A percentile compares a stretch with the other conserved stretches of the same genome.
phyloP scores from a whole-genome alignment of 2,888 invertebrate genomes.

The Acrocyrtus sp. region DNA sequence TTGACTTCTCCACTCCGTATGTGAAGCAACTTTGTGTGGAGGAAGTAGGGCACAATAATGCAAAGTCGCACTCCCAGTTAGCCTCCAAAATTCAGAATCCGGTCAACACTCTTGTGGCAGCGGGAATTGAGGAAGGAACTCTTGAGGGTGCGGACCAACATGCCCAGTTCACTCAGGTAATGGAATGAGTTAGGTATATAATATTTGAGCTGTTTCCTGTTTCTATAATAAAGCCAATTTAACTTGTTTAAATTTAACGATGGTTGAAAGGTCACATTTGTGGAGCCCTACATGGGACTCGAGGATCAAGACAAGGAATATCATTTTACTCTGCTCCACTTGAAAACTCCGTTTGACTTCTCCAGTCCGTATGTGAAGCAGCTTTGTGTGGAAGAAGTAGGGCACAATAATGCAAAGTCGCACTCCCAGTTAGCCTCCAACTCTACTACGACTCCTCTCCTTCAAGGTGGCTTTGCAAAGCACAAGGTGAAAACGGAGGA shows the following conservation, averaged over 20 bases:
- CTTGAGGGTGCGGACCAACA: constrained; percentile 41
- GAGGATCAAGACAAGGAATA: constrained; percentile 49
- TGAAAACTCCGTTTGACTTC: constrained; percentile 53
- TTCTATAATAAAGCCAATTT: no score
- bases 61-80: constrained; percentile 16
- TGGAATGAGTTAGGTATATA: no score
- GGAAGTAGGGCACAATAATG: constrained; percentile 9
- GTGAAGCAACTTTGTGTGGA: constrained; percentile 47
- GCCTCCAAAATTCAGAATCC: no score
- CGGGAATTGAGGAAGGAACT: constrained; percentile 48
- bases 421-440: background rate
- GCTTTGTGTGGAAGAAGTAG: constrained; percentile 41
- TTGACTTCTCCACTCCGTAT: constrained; percentile 51
- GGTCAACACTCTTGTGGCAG: constrained; percentile 41
- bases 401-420: constrained; percentile 5
- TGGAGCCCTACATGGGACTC: constrained; percentile 48
- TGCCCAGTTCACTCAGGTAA: constrained; percentile 53
- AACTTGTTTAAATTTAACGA: no score
- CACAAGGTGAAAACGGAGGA: constrained; percentile 33
- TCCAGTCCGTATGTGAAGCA: constrained; percentile 47
- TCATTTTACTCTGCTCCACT: constrained; percentile 53
- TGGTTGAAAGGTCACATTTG: constrained; percentile 48
- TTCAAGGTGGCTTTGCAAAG: constrained; percentile 54
- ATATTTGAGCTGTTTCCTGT: no score
- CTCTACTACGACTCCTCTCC: constrained; percentile 19